Conservation (phyloP, 2,888 invertebrate species). For the Aleiodes testaceus region DNA sequence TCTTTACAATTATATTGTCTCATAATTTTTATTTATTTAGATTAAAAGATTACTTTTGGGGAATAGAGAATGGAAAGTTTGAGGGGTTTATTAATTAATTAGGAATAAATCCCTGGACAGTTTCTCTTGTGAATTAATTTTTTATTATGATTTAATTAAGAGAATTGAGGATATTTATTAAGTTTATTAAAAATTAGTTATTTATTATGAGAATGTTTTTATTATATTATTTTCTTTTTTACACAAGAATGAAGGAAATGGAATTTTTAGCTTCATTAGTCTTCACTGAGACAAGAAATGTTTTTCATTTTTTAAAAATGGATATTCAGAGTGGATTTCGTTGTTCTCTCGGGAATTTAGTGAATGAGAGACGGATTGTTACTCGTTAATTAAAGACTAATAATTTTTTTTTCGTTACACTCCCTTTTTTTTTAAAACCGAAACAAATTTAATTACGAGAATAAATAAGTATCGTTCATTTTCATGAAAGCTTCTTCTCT, state of each 20-base stretch:
- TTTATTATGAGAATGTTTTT: neutral
- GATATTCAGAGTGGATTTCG: constrained; percentile 20
- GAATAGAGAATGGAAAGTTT: neutral
- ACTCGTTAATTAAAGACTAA: constrained; percentile 20
- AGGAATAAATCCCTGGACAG: neutral
- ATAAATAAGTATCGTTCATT: neutral
- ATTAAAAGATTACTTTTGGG: neutral
- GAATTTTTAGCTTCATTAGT: constrained; percentile 28
- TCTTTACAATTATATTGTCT: too few species aligned
- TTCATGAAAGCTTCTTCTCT: neutral
- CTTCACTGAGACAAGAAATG: constrained; percentile 1
- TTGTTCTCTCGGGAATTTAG: neutral
- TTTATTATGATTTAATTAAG: constrained; percentile 7
- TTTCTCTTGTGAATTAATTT: constrained; percentile 1
- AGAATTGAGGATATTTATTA: neutral
- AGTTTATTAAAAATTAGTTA: constrained; percentile 1
- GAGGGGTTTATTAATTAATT: constrained; percentile 11
- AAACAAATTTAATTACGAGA: neutral
- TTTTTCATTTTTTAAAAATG: neutral
- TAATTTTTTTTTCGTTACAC: neutral
- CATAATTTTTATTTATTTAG: neutral
- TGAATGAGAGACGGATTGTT: neutral
- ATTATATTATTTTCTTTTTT: neutral
- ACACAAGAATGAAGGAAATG: too few species aligned
- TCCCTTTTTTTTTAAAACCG: neutral